Percentiles rank a stretch among this genome's conserved stretches.
phyloP scores from a whole-genome alignment of 2,113 vertebrate genomes.

The Hippocampus barbouri region DNA sequence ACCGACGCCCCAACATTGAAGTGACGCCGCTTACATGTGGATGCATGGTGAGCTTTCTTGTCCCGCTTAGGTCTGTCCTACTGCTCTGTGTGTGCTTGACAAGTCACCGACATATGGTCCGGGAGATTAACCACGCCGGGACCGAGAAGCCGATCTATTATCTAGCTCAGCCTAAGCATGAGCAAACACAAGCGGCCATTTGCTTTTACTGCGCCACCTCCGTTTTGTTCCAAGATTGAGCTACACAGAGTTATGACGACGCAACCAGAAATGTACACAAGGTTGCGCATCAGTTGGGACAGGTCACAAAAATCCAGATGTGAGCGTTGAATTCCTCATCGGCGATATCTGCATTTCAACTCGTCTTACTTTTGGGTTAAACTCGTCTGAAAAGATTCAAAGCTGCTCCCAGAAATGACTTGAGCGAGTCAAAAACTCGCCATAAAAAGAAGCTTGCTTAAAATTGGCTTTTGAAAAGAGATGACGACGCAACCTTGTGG shows the following conservation, averaged over 20 bases:
- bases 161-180: constrained; percentile 27
- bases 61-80: constrained; percentile 46
- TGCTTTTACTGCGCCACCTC: background rate
- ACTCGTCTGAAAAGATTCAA: background rate
- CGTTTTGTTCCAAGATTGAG: background rate
- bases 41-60: constrained; percentile 31
- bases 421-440: background rate
- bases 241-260: no score
- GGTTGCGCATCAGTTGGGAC: background rate
- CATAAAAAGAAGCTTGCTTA: background rate
- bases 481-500: background rate
- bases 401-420: background rate
- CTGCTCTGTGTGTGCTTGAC: constrained; percentile 43
- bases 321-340: background rate
- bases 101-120: constrained; percentile 59
- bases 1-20: background rate
- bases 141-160: constrained; percentile 47
- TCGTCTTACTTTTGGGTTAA: background rate
- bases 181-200: constrained; percentile 20
- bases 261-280: background rate
- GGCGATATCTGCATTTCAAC: background rate
- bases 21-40: constrained; percentile 49
- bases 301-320: background rate
- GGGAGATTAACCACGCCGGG: constrained; percentile 57
- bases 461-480: background rate